These are phyloP conservation scores for Xenopus laevis DNA, from an alignment of 2,113 vertebrate genomes.

Conservation along the genomic window DNA sequence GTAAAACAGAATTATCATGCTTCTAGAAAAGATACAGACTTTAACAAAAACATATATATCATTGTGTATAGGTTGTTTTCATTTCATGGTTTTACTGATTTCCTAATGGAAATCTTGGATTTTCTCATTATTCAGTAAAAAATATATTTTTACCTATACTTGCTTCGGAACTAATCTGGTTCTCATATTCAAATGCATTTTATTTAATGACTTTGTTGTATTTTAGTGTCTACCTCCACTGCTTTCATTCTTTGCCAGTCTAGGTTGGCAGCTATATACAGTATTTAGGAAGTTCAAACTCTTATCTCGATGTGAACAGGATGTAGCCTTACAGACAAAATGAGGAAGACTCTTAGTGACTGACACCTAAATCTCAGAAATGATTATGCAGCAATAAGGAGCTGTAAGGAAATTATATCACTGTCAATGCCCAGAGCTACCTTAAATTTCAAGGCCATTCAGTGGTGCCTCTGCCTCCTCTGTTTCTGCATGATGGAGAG, in stretches of 20 bases:
- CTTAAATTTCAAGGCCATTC: not conserved
- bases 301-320: constrained; percentile 41
- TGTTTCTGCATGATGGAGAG: not conserved
- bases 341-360: constrained; percentile 11
- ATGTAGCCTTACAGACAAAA: constrained; percentile 21
- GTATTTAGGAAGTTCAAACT: constrained; percentile 13
- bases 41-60: too few relatives aligned
- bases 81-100: too few relatives aligned
- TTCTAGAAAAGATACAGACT: too few relatives aligned
- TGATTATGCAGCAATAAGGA: constrained; percentile 28
- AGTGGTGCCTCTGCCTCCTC: constrained; percentile 23
- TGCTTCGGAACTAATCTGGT: too few relatives aligned
- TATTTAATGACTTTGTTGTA: not conserved
- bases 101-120: too few relatives aligned
- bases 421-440: not conserved
- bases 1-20: too few relatives aligned
- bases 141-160: too few relatives aligned
- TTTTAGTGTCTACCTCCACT: not conserved
- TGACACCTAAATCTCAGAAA: constrained; percentile 22
- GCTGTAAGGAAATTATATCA: constrained; percentile 21
- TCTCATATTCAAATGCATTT: too few relatives aligned
- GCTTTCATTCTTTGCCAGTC: constrained; percentile 3
- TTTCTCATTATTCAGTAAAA: too few relatives aligned
- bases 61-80: too few relatives aligned
- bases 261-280: constrained; percentile 6